Evolutionary conservation across 2,888 invertebrate species (phyloP).

Genomic region (Drosophila ustulata): DNA sequence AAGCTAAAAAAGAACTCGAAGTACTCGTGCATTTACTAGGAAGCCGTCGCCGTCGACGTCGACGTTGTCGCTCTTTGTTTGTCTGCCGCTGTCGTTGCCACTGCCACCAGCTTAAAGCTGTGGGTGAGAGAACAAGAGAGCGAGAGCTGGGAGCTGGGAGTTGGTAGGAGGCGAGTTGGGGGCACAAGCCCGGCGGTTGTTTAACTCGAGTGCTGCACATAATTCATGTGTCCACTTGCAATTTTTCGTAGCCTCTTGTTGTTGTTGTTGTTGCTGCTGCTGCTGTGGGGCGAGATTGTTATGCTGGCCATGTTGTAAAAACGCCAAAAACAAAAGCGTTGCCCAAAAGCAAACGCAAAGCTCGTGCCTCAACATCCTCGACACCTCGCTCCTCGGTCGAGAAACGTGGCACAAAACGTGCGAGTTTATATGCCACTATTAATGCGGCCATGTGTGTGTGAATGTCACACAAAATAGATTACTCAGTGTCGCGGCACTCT

Average conservation of each 20-base stretch:
- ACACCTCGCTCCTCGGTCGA: conserved; percentile 15
- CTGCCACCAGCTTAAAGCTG: conserved; percentile 10
- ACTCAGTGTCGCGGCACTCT: conserved; percentile 77
- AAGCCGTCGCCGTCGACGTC: conserved; percentile 48
- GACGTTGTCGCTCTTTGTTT: conserved; percentile 65
- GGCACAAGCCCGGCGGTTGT: conserved; percentile 71
- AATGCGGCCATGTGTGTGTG: conserved; percentile 31
- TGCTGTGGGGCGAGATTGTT: conserved; percentile 69
- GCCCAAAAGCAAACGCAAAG: conserved; percentile 54
- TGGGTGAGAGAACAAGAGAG: conserved; percentile 8
- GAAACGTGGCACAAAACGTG: conserved; percentile 70
- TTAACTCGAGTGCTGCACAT: conserved; percentile 81
- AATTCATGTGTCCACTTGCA: conserved; percentile 81
- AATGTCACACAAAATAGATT: conserved; percentile 72
- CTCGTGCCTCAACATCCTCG: conserved; percentile 1
- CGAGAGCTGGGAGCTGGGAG: background rate
- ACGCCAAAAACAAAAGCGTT: conserved; percentile 72
- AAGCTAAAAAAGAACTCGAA: conserved; percentile 45
- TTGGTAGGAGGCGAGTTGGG: background rate
- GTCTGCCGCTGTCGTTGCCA: conserved; percentile 39
- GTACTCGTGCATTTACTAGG: conserved; percentile 76
- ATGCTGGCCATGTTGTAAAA: conserved; percentile 78
- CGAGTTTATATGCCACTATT: conserved; percentile 74
- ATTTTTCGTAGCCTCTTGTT: conserved; percentile 66
- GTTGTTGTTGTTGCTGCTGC: conserved; percentile 24